These are phyloP conservation scores for Cryptocheilus praepositus DNA, from an alignment of 2,888 invertebrate species.

Conservation along the genomic window DNA sequence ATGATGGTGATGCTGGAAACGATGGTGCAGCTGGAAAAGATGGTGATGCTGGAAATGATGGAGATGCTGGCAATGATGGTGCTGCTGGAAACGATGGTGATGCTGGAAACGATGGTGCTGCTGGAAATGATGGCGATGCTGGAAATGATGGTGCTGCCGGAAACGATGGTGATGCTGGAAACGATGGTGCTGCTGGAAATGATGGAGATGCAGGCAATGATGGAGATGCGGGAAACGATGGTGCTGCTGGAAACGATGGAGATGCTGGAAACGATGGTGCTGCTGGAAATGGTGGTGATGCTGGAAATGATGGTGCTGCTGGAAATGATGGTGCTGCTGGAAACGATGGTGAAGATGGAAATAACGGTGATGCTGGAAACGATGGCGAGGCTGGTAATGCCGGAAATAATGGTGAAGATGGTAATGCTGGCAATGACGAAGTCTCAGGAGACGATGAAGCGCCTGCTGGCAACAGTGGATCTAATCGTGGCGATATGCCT, in stretches of 20 bases:
- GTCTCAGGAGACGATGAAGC: too few species aligned
- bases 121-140: neutral
- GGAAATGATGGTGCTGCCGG: neutral
- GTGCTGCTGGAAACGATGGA: too few species aligned
- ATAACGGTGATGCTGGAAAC: too few species aligned
- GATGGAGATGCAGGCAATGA: neutral
- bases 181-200: neutral
- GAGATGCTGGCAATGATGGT: neutral
- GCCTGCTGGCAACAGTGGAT: neutral
- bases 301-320: too few species aligned
- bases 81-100: neutral
- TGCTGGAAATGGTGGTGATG: too few species aligned
- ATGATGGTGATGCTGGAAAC: conserved; percentile 36
- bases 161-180: neutral
- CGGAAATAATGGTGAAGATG: too few species aligned
- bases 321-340: too few species aligned
- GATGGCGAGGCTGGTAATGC: too few species aligned
- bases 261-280: too few species aligned
- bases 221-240: too few species aligned
- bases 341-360: too few species aligned
- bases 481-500: neutral
- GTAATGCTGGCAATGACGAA: too few species aligned
- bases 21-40: neutral
- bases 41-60: neutral
- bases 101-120: neutral